These are phyloP conservation scores for Rhabdophis nuchalis DNA, from an alignment of 2,797 vertebrate species.

Conservation along the genomic window DNA sequence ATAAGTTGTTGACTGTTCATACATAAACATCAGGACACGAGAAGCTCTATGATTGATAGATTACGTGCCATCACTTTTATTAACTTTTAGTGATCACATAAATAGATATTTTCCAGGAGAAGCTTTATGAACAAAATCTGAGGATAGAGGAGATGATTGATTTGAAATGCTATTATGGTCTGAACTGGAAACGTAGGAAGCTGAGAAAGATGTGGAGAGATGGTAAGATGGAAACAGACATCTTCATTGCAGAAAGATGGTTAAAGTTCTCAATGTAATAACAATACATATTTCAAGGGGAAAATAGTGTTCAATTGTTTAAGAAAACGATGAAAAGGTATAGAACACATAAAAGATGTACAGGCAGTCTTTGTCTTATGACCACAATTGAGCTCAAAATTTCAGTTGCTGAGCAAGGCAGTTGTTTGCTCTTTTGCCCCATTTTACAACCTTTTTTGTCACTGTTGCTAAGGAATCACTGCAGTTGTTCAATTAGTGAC, in stretches of 20 bases:
- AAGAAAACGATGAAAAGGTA: background rate
- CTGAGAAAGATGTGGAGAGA: background rate
- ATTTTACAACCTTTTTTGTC: background rate
- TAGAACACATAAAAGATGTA: background rate
- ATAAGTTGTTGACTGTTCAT: background rate
- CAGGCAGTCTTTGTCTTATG: background rate
- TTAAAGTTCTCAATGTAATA: background rate
- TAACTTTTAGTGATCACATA: background rate
- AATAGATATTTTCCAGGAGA: background rate
- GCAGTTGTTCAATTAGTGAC: background rate
- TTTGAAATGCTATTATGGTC: background rate
- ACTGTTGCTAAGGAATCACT: background rate
- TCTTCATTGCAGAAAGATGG: background rate
- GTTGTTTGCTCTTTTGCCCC: background rate
- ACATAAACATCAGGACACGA: background rate
- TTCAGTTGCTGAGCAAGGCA: background rate
- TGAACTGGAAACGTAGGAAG: background rate
- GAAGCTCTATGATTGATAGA: background rate
- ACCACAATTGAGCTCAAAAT: background rate
- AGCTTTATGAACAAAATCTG: background rate
- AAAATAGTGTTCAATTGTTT: background rate
- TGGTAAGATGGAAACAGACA: background rate
- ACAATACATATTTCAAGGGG: background rate
- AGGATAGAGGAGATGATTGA: background rate
- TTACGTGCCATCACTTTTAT: background rate